phyloP scores from a whole-genome alignment of 2,113 vertebrate genomes.

The Rhabdornis inornatus region DNA sequence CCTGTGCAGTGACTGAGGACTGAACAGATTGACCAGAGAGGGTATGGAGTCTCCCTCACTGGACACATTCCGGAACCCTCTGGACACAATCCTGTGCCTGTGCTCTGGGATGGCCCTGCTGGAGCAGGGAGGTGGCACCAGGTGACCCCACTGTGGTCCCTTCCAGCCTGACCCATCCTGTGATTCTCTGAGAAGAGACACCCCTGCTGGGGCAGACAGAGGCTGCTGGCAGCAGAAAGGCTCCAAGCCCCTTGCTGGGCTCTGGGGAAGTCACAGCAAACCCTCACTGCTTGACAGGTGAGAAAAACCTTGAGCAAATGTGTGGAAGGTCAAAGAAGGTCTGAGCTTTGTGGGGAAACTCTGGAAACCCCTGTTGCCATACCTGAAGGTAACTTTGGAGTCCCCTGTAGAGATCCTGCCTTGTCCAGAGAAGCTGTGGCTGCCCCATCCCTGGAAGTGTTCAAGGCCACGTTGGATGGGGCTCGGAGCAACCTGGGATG shows the following conservation, averaged over 20 bases:
- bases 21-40: background rate
- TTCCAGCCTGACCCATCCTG: background rate
- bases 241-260: background rate
- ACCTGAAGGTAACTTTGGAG: background rate
- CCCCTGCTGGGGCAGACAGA: rapidly evolving
- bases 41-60: background rate
- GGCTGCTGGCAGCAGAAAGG: background rate
- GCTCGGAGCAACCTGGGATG: background rate
- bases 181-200: background rate
- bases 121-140: background rate
- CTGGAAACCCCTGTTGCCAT: rapidly evolving
- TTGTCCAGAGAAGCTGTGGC: background rate
- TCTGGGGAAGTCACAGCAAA: background rate
- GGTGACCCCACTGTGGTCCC: background rate
- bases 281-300: background rate
- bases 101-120: background rate
- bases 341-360: rapidly evolving
- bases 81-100: background rate
- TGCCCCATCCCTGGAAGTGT: background rate
- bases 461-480: rapidly evolving
- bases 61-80: background rate
- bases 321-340: background rate
- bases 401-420: background rate
- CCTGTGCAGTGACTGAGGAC: background rate
- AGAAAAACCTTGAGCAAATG: background rate